Evolutionary conservation across 2,888 invertebrate species (phyloP).

Genomic region (Lymantria dispar): DNA sequence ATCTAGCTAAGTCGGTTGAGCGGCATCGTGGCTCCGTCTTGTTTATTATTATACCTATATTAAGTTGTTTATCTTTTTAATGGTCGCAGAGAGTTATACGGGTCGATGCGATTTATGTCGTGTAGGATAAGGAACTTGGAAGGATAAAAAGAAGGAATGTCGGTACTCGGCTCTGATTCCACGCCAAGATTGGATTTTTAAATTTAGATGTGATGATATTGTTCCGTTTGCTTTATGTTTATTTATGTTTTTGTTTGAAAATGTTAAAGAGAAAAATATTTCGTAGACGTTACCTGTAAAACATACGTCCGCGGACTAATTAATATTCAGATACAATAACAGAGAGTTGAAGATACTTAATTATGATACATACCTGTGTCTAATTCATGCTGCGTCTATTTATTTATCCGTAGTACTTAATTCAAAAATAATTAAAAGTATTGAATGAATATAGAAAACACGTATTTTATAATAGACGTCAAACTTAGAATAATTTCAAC

Average conservation of each 20-base stretch:
- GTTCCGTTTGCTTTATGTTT: constrained; percentile 44
- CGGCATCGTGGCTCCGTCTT: constrained; percentile 48
- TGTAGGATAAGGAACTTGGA: constrained; percentile 66
- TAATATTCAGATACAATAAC: too few species aligned
- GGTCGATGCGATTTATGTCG: constrained; percentile 74
- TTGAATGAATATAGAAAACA: too few species aligned
- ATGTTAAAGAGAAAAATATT: constrained; percentile 19
- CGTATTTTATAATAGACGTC: too few species aligned
- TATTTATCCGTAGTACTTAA: too few species aligned
- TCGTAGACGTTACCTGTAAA: constrained; percentile 5
- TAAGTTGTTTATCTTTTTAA: constrained; percentile 83
- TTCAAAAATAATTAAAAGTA: too few species aligned
- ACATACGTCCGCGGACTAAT: neutral
- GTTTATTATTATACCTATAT: constrained; percentile 81
- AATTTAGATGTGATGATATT: constrained; percentile 76
- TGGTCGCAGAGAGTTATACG: constrained; percentile 75
- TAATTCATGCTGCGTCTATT: too few species aligned
- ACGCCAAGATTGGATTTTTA: constrained; percentile 74
- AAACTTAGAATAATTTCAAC: too few species aligned
- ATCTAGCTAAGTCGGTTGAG: constrained; percentile 68
- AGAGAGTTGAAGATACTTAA: too few species aligned
- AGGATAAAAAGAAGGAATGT: constrained; percentile 68
- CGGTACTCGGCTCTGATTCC: constrained; percentile 61
- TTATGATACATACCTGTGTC: too few species aligned
- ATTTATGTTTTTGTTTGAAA: constrained; percentile 36